Conservation (phyloP, 2,888 invertebrate species). For the Melipona bicolor region DNA sequence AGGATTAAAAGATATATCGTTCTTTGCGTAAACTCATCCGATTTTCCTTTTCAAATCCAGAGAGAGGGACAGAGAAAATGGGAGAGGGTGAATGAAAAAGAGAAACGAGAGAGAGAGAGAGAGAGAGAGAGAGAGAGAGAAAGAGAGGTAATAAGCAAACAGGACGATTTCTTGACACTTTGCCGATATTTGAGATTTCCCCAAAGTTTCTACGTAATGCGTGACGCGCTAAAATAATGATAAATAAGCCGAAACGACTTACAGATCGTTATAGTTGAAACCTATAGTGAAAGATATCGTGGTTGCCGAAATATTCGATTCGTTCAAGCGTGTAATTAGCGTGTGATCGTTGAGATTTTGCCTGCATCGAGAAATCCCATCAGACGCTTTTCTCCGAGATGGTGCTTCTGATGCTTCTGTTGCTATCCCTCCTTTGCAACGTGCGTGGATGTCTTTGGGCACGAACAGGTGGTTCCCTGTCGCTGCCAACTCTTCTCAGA, state of each 20-base stretch:
- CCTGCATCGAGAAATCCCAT: neutral
- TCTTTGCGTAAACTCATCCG: neutral
- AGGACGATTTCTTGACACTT: neutral
- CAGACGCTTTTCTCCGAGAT: conserved; percentile 81
- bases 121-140: neutral
- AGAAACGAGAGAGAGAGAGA: neutral
- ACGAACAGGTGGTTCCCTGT: conserved; percentile 72
- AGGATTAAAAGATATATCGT: neutral
- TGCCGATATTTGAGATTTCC: neutral
- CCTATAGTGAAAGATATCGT: too few relatives aligned
- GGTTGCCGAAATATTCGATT: neutral
- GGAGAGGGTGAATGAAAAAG: neutral
- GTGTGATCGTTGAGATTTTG: neutral
- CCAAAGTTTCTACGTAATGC: neutral
- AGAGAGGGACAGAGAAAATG: neutral
- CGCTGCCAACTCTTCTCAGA: conserved; percentile 77
- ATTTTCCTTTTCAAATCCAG: neutral
- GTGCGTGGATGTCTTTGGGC: conserved; percentile 47
- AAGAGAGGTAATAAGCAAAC: neutral
- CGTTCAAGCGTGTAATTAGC: neutral
- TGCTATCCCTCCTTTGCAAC: conserved; percentile 77
- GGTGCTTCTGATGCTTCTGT: conserved; percentile 77
- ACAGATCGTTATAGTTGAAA: neutral
- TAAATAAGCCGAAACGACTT: neutral
- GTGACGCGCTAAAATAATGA: neutral